Percentiles rank a stretch among this genome's conserved stretches.
Conservation (phyloP, 2,113 vertebrate species). For the Uria lomvia region DNA sequence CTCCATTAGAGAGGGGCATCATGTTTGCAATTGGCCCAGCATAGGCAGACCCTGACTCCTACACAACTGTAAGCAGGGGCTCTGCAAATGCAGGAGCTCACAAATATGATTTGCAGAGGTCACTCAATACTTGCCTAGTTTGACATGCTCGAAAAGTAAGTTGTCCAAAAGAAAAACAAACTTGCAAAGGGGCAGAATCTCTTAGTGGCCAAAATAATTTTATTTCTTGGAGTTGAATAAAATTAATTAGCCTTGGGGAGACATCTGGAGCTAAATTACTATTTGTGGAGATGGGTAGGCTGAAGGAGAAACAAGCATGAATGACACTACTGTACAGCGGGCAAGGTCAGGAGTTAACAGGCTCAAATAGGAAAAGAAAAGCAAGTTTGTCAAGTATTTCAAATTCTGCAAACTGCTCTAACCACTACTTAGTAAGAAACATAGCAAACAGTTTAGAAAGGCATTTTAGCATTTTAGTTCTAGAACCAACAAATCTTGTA, state of each 20-base stretch:
- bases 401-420: not conserved
- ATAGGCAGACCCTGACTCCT: not conserved
- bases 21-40: not conserved
- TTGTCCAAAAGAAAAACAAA: not conserved
- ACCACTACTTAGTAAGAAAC: not conserved
- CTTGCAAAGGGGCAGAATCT: not conserved
- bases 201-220: not conserved
- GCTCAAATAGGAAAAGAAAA: not conserved
- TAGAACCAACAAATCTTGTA: not conserved
- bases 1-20: not conserved
- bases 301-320: not conserved
- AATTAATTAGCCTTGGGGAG: not conserved
- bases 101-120: fast-evolving
- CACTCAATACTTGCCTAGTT: not conserved
- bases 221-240: not conserved
- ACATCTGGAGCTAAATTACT: not conserved
- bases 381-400: not conserved
- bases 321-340: not conserved
- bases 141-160: not conserved
- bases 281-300: not conserved
- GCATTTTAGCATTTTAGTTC: not conserved
- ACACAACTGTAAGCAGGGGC: not conserved
- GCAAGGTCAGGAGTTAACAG: not conserved
- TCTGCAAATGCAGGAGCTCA: fast-evolving
- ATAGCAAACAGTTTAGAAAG: not conserved